A percentile compares a stretch with the other conserved stretches of the same genome.
Conservation (phyloP, 2,113 vertebrate species). For the Muscicapa adusta region DNA sequence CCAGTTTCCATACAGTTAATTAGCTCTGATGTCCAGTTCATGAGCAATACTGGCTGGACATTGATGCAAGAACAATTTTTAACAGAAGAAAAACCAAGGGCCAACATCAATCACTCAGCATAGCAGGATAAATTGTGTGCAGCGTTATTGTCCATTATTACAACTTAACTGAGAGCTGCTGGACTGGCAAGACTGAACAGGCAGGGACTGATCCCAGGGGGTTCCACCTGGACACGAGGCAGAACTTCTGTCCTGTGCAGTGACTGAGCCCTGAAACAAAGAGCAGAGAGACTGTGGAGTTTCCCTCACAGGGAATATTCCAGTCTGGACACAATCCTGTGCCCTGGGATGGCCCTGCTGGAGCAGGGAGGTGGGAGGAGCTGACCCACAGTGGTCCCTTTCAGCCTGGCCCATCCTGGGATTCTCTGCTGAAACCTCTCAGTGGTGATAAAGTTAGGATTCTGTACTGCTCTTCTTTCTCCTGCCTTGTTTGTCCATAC, state of each 20-base stretch:
- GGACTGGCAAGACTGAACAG: neutral
- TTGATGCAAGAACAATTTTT: neutral
- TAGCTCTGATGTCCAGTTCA: neutral
- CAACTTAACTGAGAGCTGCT: neutral
- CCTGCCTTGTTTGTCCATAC: neutral
- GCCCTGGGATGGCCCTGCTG: neutral
- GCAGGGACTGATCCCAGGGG: neutral
- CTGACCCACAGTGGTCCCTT: neutral
- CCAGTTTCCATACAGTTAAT: neutral
- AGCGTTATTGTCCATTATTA: neutral
- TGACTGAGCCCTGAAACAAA: accelerated
- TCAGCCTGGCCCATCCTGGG: neutral
- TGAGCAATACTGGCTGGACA: neutral
- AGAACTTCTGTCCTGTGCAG: neutral
- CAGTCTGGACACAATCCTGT: neutral
- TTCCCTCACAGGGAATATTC: neutral
- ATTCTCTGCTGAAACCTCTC: neutral
- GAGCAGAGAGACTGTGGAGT: neutral
- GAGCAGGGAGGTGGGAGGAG: neutral
- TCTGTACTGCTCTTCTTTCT: neutral
- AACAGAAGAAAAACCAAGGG: neutral
- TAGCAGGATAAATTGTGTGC: neutral
- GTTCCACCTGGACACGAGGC: neutral
- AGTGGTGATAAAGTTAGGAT: neutral
- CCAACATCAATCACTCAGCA: neutral